Conservation (phyloP, 1,140 invertebrate genomes). For the Pogonus chalceus region DNA sequence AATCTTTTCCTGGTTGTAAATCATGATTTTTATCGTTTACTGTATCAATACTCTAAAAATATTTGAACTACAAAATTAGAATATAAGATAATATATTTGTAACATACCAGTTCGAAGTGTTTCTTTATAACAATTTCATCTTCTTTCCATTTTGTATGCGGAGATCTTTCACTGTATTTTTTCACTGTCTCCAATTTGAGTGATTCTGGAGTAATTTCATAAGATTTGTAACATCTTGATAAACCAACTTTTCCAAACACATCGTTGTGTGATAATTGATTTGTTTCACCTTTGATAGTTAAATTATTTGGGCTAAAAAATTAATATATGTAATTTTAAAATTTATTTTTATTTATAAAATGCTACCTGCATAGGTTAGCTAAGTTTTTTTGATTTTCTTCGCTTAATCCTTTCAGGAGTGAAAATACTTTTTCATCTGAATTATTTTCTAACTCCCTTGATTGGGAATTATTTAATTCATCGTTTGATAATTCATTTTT, state of each 20-base stretch:
- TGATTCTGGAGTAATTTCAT: neutral
- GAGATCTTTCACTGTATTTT: neutral
- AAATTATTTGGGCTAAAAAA: slow-evolving; percentile 18
- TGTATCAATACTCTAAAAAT: neutral
- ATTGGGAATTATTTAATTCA: slow-evolving; percentile 1
- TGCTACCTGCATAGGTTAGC: slow-evolving; percentile 19
- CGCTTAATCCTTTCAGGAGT: slow-evolving; percentile 13
- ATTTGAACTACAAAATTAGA: neutral
- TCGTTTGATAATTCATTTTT: neutral
- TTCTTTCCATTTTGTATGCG: slow-evolving; percentile 7
- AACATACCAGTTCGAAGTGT: slow-evolving; percentile 1
- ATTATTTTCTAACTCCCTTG: neutral
- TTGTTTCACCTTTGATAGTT: slow-evolving; percentile 12
- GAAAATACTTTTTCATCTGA: slow-evolving; percentile 9
- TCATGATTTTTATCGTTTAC: slow-evolving; percentile 8
- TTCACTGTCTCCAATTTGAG: slow-evolving; percentile 8
- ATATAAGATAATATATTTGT: neutral
- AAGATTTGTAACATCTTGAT: too few relatives aligned
- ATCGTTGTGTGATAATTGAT: slow-evolving; percentile 4
- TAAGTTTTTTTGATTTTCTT: slow-evolving; percentile 16
- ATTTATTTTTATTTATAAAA: neutral
- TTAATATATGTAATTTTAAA: slow-evolving; percentile 1
- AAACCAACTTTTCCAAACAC: neutral
- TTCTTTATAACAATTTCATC: neutral
- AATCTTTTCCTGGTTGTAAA: slow-evolving; percentile 26